Conservation (phyloP, 2,113 vertebrate genomes). For the Saguinus imperator region DNA sequence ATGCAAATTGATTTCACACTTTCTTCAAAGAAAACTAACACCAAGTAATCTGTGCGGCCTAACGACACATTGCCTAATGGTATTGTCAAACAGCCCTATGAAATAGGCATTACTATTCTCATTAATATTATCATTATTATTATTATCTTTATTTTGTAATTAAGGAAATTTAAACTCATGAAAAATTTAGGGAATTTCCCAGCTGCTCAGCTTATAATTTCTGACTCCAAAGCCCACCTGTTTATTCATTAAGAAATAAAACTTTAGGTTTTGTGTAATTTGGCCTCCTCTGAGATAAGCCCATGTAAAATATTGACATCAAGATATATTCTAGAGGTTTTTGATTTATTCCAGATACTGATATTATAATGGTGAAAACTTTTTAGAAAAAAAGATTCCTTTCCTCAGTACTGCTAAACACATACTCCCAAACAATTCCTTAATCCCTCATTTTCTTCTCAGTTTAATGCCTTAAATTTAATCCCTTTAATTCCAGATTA, state of each 20-base stretch:
- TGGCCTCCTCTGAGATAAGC: not conserved
- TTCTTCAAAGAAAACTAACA: slow-evolving; percentile 13
- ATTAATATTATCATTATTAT: not conserved
- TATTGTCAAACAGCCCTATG: not conserved
- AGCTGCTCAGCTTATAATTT: not conserved
- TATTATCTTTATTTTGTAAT: not conserved
- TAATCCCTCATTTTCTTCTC: not conserved
- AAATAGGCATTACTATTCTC: not conserved
- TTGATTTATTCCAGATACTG: not conserved
- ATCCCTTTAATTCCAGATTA: too few species aligned
- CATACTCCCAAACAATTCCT: not conserved
- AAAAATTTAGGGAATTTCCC: not conserved
- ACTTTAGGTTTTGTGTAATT: not conserved
- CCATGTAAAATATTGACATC: not conserved
- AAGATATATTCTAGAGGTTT: not conserved
- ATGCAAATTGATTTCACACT: not conserved
- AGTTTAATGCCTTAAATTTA: too few species aligned
- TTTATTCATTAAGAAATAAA: not conserved
- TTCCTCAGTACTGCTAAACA: not conserved
- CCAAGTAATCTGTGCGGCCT: not conserved
- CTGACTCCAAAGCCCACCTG: not conserved
- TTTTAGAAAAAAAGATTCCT: not conserved
- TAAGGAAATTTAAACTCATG: not conserved
- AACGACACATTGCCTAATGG: not conserved
- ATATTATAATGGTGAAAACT: not conserved